phyloP scores from a whole-genome alignment of 2,113 vertebrate species.

The Nothobranchius furzeri region DNA sequence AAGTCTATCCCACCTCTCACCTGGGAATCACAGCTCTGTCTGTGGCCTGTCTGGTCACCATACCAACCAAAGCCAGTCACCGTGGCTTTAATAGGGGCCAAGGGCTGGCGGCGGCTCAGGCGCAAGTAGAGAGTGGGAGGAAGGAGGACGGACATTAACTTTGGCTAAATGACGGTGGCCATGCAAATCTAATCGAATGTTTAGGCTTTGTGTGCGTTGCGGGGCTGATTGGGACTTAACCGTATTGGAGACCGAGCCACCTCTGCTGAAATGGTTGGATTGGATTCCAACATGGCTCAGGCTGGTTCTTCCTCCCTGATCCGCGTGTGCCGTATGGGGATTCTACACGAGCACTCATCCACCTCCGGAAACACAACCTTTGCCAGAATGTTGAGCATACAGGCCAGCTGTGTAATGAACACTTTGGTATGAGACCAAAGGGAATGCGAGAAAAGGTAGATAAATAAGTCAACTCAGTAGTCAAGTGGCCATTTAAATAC shows the following conservation, averaged over 20 bases:
- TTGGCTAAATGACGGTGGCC: slow-evolving; percentile 63
- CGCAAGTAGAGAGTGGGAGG: slow-evolving; percentile 38
- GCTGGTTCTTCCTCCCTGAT: slow-evolving; percentile 55
- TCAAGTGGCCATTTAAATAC: not conserved
- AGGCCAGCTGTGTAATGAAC: slow-evolving; percentile 12
- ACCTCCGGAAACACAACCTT: slow-evolving; percentile 50
- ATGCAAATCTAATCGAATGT: slow-evolving; percentile 71
- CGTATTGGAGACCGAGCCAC: slow-evolving; percentile 45
- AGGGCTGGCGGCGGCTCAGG: slow-evolving; percentile 66
- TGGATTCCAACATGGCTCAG: slow-evolving; percentile 42
- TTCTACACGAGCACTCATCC: slow-evolving; percentile 57
- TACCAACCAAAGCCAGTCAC: slow-evolving; percentile 73
- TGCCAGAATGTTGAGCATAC: slow-evolving; percentile 38
- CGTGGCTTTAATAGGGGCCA: slow-evolving; percentile 80
- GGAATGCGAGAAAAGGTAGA: slow-evolving; percentile 5
- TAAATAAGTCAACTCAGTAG: slow-evolving; percentile 1
- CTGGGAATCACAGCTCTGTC: slow-evolving; percentile 77
- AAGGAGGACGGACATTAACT: slow-evolving; percentile 51
- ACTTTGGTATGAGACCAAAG: slow-evolving; percentile 22
- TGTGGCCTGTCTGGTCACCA: slow-evolving; percentile 72
- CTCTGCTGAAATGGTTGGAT: slow-evolving; percentile 47
- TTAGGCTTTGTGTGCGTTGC: slow-evolving; percentile 49
- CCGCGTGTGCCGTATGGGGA: slow-evolving; percentile 43
- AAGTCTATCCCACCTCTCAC: slow-evolving; percentile 85
- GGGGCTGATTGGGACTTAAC: slow-evolving; percentile 47